Conservation (phyloP, 2,113 vertebrate genomes). For the Chionomys nivalis region DNA sequence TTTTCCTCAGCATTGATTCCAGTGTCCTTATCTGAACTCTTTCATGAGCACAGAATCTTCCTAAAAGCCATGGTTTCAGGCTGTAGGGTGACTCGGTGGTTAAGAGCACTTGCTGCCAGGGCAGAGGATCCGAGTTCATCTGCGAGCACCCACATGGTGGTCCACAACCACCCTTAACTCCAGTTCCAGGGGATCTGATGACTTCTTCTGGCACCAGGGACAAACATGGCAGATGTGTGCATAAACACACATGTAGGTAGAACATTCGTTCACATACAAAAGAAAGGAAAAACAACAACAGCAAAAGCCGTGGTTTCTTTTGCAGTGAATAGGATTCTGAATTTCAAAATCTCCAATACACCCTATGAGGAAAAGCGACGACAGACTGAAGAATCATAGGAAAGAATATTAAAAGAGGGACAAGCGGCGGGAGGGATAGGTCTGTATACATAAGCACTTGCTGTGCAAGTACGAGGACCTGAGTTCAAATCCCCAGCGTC, state of each 20-base stretch:
- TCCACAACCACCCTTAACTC: neutral
- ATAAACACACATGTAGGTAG: neutral
- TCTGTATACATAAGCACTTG: no score
- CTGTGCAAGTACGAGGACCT: neutral
- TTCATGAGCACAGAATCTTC: neutral
- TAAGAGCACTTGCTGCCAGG: neutral
- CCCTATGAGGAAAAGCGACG: slow-evolving; percentile 27
- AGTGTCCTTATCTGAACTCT: neutral
- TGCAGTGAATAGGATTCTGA: slow-evolving; percentile 40
- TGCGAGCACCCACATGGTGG: neutral
- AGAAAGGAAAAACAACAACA: neutral
- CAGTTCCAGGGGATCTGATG: neutral
- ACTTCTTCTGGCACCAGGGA: neutral
- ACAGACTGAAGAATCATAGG: slow-evolving; percentile 55
- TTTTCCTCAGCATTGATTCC: neutral
- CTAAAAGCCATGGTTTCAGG: neutral
- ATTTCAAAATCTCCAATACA: slow-evolving; percentile 49
- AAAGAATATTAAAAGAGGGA: neutral
- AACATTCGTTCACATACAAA: neutral
- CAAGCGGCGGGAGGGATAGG: no score
- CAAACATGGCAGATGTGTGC: neutral
- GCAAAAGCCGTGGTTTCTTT: neutral
- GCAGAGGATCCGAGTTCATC: neutral
- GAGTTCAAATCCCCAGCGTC: neutral
- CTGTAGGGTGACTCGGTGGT: neutral